Evolutionary conservation across 2,888 invertebrate species (phyloP), one percentile per base, ranked within the genome.

Genomic region (Bugulina stolonifera): DNA sequence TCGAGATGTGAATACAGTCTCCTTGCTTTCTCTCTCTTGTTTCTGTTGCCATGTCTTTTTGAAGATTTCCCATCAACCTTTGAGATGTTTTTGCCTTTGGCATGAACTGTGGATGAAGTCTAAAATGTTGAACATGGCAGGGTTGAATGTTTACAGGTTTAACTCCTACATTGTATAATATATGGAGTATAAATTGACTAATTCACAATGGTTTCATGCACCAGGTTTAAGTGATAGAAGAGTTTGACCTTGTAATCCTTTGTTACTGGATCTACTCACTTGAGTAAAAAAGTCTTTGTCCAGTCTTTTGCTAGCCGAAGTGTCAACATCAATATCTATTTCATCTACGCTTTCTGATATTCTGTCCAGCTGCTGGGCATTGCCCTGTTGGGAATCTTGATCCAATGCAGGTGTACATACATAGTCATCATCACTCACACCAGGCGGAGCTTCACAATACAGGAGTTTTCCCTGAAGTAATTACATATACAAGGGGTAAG

Each of bases 1-100:
- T 96, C 95, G 72, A 94, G 87, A 86, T 94, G 90, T 55, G 89
- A 87, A 84, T 93, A 94, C 52, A 93, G 89, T 80, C 91, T 88
- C 79, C 96, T 87, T n/a, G 93, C 85, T 83, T 98, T 98, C 83
- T 96, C 94, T 74, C 91, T 90, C 82, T 94, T 95, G 77, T 93
- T 93, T 80, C 91, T 91, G 82, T 96, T 95, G 43, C 89, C 89
- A 82, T 93, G 93, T 83, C 90, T 92, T 83, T 93, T 93, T 81
- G 90, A 88, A 75, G 89, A 88, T 82, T 93, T 93, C 0, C 90
- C 90, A 80, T 22, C 18, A 25, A n/a, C 57, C 10, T 22, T 71
- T n/a, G 55, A 57, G 43, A 52, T 52, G 58, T 25, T 22, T 69
- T 71, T 69, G 54, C 71, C 72, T 71, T 54, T 71, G 70, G 69